Evolutionary conservation across 2,797 vertebrate species (phyloP).

Genomic region (Channallabes apus): DNA sequence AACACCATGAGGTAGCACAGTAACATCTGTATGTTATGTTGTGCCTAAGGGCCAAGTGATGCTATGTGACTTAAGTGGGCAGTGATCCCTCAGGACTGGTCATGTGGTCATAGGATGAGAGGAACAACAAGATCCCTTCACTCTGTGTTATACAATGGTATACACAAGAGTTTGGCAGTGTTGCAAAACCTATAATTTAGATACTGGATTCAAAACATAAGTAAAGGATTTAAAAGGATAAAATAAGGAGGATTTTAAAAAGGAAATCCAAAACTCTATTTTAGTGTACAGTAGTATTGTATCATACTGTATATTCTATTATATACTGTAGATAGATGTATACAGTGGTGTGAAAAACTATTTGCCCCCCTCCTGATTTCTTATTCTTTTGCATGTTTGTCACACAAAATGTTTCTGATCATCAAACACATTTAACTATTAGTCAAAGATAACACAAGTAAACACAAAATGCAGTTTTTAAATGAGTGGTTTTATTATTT

Average conservation of each 20-base stretch:
- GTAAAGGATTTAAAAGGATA: neutral
- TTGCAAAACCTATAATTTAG: neutral
- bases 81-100: conserved; percentile 15
- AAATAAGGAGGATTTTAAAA: neutral
- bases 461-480: too few relatives aligned
- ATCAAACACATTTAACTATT: too few relatives aligned
- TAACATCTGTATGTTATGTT: too few relatives aligned
- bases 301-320: neutral
- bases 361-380: too few relatives aligned
- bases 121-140: too few relatives aligned
- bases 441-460: too few relatives aligned
- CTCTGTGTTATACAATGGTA: neutral
- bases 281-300: neutral
- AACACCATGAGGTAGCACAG: neutral
- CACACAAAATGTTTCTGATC: too few relatives aligned
- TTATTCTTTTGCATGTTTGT: too few relatives aligned
- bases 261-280: neutral
- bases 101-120: neutral
- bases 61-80: neutral
- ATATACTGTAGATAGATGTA: neutral
- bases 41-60: neutral
- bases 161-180: neutral
- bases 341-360: too few relatives aligned
- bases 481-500: too few relatives aligned
- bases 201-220: neutral